phyloP scores from a whole-genome alignment of 2,888 invertebrate genomes.

The Tetranychus piercei region DNA sequence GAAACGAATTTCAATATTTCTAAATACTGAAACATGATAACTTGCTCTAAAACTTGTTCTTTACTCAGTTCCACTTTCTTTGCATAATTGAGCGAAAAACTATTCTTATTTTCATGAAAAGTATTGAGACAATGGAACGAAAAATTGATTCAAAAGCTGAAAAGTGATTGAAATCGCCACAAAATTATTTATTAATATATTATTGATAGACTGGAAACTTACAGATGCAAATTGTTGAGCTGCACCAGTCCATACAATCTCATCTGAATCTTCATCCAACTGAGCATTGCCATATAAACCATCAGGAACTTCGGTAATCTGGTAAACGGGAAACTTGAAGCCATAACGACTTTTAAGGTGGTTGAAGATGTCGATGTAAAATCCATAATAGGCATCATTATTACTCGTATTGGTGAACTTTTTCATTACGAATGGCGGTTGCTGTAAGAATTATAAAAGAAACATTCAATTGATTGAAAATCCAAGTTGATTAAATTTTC shows the following conservation, averaged over 20 bases:
- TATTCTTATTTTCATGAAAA: too few relatives aligned
- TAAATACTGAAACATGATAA: too few relatives aligned
- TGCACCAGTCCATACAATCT: background rate
- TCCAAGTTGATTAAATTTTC: too few relatives aligned
- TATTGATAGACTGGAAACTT: background rate
- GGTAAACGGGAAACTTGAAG: conserved; percentile 4
- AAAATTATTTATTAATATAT: too few relatives aligned
- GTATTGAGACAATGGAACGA: too few relatives aligned
- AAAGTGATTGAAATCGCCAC: too few relatives aligned
- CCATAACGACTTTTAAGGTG: background rate
- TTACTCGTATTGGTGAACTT: background rate
- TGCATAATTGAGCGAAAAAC: too few relatives aligned
- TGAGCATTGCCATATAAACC: background rate
- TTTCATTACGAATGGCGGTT: conserved; percentile 12
- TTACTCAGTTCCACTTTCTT: too few relatives aligned
- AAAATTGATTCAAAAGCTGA: too few relatives aligned
- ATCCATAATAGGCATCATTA: conserved; percentile 4
- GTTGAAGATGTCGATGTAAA: background rate
- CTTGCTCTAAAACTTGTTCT: too few relatives aligned
- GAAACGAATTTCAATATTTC: too few relatives aligned
- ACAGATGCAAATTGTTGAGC: background rate
- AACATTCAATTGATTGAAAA: background rate
- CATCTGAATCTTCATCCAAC: too few relatives aligned
- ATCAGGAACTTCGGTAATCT: background rate
- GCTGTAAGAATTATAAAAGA: background rate